Evolutionary conservation across 2,797 vertebrate species (phyloP).

Genomic region (Rachycentron canadum): DNA sequence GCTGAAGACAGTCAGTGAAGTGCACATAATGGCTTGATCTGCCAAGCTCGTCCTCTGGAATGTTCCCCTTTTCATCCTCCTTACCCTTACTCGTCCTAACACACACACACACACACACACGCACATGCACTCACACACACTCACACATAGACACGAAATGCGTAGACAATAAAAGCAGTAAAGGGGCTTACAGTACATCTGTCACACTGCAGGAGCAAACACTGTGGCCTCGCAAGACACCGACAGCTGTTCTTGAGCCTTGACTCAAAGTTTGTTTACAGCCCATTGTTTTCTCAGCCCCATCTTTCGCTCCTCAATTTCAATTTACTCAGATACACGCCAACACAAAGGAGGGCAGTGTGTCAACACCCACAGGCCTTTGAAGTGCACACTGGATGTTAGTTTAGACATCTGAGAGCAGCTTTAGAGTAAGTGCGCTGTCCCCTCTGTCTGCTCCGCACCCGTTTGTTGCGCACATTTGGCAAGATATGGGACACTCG

Average conservation of each 20-base stretch:
- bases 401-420: conserved; percentile 71
- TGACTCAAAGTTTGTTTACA: conserved; percentile 69
- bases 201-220: conserved; percentile 81
- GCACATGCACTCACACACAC: neutral
- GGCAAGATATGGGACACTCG: conserved; percentile 32
- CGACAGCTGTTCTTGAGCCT: conserved; percentile 69
- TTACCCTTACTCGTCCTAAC: conserved; percentile 25
- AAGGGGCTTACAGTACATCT: conserved; percentile 77
- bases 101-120: conserved; percentile 16
- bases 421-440: conserved; percentile 35
- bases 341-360: conserved; percentile 74
- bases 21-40: conserved; percentile 67
- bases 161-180: conserved; percentile 63
- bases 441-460: conserved; percentile 33
- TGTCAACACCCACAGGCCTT: conserved; percentile 72
- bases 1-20: conserved; percentile 40
- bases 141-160: conserved; percentile 29
- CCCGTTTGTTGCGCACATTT: conserved; percentile 41
- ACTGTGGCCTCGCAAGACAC: conserved; percentile 63
- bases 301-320: conserved; percentile 68
- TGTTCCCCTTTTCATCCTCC: conserved; percentile 44
- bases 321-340: conserved; percentile 75
- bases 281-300: conserved; percentile 66
- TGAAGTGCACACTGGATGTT: conserved; percentile 76
- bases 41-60: conserved; percentile 51